Evolutionary conservation across 23 tunicate genomes (phyloP), one percentile per base, ranked within the genome.

Genomic region (Clavelina lepadiformis): DNA sequence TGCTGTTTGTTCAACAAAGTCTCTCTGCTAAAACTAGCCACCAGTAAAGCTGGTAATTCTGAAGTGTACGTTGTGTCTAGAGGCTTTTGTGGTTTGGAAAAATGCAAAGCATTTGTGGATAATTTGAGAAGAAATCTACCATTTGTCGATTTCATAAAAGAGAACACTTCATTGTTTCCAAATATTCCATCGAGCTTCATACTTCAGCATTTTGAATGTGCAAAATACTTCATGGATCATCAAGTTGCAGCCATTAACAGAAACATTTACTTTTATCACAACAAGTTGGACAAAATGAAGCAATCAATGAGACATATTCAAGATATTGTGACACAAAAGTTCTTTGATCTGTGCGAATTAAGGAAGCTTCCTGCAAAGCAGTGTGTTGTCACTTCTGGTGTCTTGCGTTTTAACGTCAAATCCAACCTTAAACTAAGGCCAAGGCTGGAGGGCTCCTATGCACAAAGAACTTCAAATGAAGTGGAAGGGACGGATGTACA

Each of bases 21-120:
- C 2, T 50, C 75, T 29, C 79, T 81, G 21, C 30, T 55, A 11
- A 89, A 89, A 58, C 97, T 89, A 1, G 83, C 89, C 24, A 89
- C 89, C 1, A 89, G 97, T 50, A 89, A 89, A 74, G 83, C 77
- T 15, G 97, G 97, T 0, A 89, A 89, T 56, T 89, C 97, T 19
- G 97, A 89, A 46, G 75, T 82, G 22, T 89, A 89, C 65, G 83
- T 89, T 25, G 79, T 89, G n/a, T 82, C 88, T 1, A 78, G 37
- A 8, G 66, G 44, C 64, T 89, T 44, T 49, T 47, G 74, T 54
- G 89, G 89, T 2, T 21, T 8, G 3, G 75, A 75, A 6, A 35
- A 56, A 29, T 70, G 73, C 31, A 1, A 15, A 20, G 59, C 31
- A 34, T 34, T 69, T 31, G 4, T 65, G 24, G 32, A 25, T 22